Evolutionary conservation across 2,888 invertebrate genomes (phyloP), one percentile per base, ranked within the genome.

Genomic region (Sphaeridia pumilis): DNA sequence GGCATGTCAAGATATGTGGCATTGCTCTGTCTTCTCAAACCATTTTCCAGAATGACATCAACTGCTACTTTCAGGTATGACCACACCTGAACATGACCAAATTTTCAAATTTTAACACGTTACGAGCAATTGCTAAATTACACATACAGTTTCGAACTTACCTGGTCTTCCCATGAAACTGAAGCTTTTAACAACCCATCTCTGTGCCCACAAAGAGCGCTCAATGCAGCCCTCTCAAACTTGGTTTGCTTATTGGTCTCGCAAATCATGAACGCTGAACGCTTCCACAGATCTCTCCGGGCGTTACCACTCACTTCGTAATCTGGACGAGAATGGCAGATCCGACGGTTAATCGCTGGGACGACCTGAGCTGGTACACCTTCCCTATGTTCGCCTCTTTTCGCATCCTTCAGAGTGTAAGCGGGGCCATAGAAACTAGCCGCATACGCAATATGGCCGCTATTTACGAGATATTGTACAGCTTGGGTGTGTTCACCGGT

Each of bases 121-220:
- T 5, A n/a, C n/a, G n/a, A n/a, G n/a, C n/a, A n/a, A n/a, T n/a
- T n/a, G n/a, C n/a, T n/a, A n/a, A n/a, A n/a, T 12, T 7, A 24
- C 27, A 28, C 26, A 42, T 34, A 49, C 31, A n/a, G 20, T 5
- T 38, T 5, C 21, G 21, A n/a, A 21, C 44, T 46, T 21, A 61
- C 63, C 49, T 58, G 54, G 47, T 64, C 64, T 47, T 64, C 61
- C 64, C 64, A 64, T 7, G 56, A 52, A 0, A 51, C 43, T n/a
- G 59, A 50, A 5, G 59, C 61, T n/a, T 54, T 42, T 7, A 64
- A 42, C 53, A 64, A 57, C 4, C 61, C 44, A 25, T 58, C 45
- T 17, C 59, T 55, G 52, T 64, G 60, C 3, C 61, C 61, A 53
- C 60, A 60, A 21, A 57, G 43, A 14, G 56, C 51, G 26, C 61